Percentiles rank a stretch among this genome's conserved stretches.
Evolutionary conservation across 2,797 vertebrate species (phyloP).

Genomic region (Orientallactaga sibirica): DNA sequence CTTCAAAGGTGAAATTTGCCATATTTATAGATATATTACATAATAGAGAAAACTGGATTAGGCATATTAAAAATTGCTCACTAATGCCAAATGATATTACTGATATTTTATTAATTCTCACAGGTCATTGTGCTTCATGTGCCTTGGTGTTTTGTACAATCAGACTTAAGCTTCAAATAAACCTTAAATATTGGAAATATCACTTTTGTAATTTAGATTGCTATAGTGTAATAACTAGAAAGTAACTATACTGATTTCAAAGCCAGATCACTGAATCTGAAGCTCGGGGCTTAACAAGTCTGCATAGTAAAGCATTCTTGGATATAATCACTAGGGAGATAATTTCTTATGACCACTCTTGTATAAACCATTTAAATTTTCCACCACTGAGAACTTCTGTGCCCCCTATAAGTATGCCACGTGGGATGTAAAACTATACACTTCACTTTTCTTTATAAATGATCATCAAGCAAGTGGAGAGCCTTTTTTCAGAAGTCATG

Average conservation of each 20-base stretch:
- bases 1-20: neutral
- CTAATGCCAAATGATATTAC: neutral
- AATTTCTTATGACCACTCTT: constrained; percentile 43
- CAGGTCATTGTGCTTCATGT: constrained; percentile 2
- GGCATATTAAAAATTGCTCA: neutral
- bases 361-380: constrained; percentile 63
- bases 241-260: constrained; percentile 32
- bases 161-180: neutral
- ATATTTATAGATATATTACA: neutral
- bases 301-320: constrained; percentile 5
- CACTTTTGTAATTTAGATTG: constrained; percentile 8
- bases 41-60: neutral
- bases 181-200: neutral
- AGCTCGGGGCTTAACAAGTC: neutral
- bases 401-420: neutral
- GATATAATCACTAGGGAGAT: constrained; percentile 15
- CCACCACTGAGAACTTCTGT: constrained; percentile 21
- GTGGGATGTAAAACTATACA: constrained; percentile 46
- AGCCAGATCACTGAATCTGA: neutral
- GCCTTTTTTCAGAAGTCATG: constrained; percentile 43
- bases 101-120: neutral
- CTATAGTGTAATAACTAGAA: neutral
- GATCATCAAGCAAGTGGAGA: constrained; percentile 55
- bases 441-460: constrained; percentile 63
- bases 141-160: neutral